Conservation (phyloP, 2,113 vertebrate species). For the Tricholaema leucomelas region DNA sequence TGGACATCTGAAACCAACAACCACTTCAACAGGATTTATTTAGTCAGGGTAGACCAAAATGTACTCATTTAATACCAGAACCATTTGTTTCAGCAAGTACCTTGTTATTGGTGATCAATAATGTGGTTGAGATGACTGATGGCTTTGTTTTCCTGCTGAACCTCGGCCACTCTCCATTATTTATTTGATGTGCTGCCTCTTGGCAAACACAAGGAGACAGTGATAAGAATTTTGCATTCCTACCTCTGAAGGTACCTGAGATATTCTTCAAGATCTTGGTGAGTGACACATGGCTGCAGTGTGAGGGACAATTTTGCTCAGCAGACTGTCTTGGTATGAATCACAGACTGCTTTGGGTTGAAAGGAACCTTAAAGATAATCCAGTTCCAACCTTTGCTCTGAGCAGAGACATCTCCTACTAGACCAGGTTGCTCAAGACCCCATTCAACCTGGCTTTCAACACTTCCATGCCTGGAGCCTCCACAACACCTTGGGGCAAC, state of each 20-base stretch:
- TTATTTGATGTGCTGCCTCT: slow-evolving; percentile 76
- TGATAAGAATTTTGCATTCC: slow-evolving; percentile 64
- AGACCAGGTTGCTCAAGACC: no score
- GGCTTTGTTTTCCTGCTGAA: slow-evolving; percentile 71
- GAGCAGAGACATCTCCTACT: no score
- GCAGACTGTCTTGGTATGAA: not conserved
- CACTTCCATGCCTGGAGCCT: no score
- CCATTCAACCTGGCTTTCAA: no score
- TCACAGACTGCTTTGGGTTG: not conserved
- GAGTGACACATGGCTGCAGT: not conserved
- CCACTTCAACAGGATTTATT: slow-evolving; percentile 72
- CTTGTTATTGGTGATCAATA: slow-evolving; percentile 84
- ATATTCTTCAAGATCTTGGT: slow-evolving; percentile 20
- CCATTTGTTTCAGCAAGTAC: slow-evolving; percentile 81
- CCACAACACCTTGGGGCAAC: no score
- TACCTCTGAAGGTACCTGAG: not conserved
- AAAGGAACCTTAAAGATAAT: no score
- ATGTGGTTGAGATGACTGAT: slow-evolving; percentile 76
- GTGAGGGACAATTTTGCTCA: slow-evolving; percentile 26
- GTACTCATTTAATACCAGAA: slow-evolving; percentile 72
- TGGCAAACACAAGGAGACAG: slow-evolving; percentile 67
- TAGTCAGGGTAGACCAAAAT: slow-evolving; percentile 73
- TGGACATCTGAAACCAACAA: slow-evolving; percentile 71
- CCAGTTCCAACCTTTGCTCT: no score
- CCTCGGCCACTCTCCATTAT: slow-evolving; percentile 75